phyloP scores from a whole-genome alignment of 2,113 vertebrate genomes.

The Ptilonorhynchus violaceus region DNA sequence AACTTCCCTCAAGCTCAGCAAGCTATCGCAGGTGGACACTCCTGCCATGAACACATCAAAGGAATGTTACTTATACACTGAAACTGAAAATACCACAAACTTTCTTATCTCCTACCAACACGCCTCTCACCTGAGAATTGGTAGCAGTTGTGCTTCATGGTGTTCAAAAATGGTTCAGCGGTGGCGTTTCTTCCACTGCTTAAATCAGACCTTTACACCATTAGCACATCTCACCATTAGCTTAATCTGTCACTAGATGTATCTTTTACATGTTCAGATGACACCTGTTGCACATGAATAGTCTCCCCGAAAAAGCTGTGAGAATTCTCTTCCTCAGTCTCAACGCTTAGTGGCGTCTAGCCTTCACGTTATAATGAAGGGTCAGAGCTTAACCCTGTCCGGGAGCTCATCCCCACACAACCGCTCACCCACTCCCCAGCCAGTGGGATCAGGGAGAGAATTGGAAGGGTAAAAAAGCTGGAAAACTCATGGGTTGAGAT shows the following conservation, averaged over 20 bases:
- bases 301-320: background rate
- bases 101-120: background rate
- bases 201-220: background rate
- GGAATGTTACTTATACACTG: background rate
- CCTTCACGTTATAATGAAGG: background rate
- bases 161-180: background rate
- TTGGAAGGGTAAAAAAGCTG: background rate
- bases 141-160: background rate
- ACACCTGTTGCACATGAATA: background rate
- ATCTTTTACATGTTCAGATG: background rate
- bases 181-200: background rate
- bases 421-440: background rate
- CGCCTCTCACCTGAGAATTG: rapidly evolving
- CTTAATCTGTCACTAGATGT: background rate
- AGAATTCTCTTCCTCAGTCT: background rate
- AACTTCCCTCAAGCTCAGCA: background rate
- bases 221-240: background rate
- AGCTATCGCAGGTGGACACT: background rate
- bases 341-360: background rate
- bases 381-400: too few species aligned
- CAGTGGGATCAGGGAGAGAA: background rate
- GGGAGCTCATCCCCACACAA: background rate
- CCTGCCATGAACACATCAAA: background rate
- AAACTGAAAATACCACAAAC: background rate
- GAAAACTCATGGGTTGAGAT: background rate